Evolutionary conservation across 2,113 vertebrate species (phyloP), one percentile per base, ranked within the genome.

Genomic region (Rhinolophus ferrumequinum): DNA sequence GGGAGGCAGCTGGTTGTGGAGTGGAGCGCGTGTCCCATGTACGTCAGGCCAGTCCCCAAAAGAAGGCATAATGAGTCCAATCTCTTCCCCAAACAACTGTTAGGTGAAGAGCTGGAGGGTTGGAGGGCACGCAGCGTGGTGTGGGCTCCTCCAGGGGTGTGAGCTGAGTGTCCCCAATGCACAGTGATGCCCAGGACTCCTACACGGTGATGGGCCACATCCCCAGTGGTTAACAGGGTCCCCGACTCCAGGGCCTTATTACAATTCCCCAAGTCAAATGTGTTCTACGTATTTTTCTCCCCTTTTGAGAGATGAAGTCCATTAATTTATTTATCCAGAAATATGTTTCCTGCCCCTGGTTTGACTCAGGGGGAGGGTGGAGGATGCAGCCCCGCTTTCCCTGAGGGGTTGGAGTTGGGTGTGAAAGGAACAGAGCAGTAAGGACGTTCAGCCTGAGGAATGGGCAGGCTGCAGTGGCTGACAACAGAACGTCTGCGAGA

Each of bases 161-260:
- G 1, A 41, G 9, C 26, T 1, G 1, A 58, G 38, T 21, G 1
- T 35, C 5, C 5, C 5, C 8, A 4, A 4, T 0, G 0, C 14
- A 8, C 5, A 26, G 56, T 13, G 21, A 11, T 0, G 6, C 1
- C 0, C 19, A 8, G 18, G 21, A 3, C 1, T 2, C 30, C 6
- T 19, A 0, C 33, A 0, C 0, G 6, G 50, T 0, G 3, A 1
- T 1, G 9, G 1, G 33, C 28, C 28, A 5, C 4, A 5, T 3
- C 24, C 38, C 11, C 1, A 9, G 9, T 6, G 88, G 3, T 10
- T 22, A 2, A 10, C 2, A 1, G 72, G 33, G 62, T 14, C 24
- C 30, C 16, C 8, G 8, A 38, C 6, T 28, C 10, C 41, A 12
- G n/a, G 81, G 13, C 30, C 41, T 28, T 28, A 10, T 33, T 52